phyloP scores from a whole-genome alignment of 2,113 vertebrate genomes.

The human (Homo sapiens) region DNA sequence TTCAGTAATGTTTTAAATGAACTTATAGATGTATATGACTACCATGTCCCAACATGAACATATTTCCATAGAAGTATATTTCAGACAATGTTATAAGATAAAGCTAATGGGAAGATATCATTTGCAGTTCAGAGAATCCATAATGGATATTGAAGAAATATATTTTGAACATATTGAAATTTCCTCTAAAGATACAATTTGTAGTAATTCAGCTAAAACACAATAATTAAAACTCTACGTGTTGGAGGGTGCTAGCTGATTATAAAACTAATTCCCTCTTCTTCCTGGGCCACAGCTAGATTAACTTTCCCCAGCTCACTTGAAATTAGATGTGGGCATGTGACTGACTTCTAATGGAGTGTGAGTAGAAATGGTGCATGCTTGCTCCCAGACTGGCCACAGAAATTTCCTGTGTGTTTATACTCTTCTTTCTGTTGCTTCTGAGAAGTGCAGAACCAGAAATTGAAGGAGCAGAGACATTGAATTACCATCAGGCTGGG shows the following conservation, averaged over 20 bases:
- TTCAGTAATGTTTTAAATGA: slow-evolving; percentile 27
- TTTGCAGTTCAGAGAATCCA: slow-evolving; percentile 8
- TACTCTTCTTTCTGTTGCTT: not conserved
- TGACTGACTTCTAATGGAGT: not conserved
- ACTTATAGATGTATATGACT: not conserved
- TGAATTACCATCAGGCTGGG: not conserved
- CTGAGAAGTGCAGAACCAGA: not conserved
- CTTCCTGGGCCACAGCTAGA: not conserved
- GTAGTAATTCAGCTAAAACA: slow-evolving; percentile 9
- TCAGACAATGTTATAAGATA: not conserved
- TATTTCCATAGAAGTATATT: not conserved
- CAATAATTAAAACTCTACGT: slow-evolving; percentile 1
- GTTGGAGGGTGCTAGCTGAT: not conserved
- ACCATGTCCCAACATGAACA: slow-evolving; percentile 2
- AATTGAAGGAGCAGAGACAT: not conserved
- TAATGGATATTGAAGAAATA: slow-evolving; percentile 30
- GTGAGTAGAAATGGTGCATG: not conserved
- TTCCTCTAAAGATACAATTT: slow-evolving; percentile 41
- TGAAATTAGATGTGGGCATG: not conserved
- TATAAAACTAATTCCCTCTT: not conserved
- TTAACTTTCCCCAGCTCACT: not conserved
- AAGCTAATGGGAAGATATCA: slow-evolving; percentile 24
- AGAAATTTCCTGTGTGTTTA: not conserved
- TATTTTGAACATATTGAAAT: slow-evolving; percentile 24
- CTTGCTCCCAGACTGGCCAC: not conserved